These are phyloP conservation scores for Creontiades dilutus DNA, from an alignment of 2,888 invertebrate genomes.

Conservation along the genomic window DNA sequence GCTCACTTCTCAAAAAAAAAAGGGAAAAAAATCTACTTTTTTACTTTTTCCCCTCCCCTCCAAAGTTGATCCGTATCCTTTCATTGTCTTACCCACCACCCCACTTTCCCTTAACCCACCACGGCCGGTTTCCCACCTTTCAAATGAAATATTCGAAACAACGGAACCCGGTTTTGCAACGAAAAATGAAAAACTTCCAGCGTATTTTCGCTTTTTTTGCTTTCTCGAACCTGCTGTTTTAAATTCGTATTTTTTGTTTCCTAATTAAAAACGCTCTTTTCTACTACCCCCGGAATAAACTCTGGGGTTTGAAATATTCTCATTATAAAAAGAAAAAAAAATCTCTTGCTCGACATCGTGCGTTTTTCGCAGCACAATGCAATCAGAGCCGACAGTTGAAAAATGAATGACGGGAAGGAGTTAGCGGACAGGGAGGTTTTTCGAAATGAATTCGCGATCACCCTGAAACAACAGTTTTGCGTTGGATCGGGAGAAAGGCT, in stretches of 20 bases:
- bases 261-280: conserved; percentile 26
- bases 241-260: conserved; percentile 16
- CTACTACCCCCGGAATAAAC: background rate
- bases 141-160: conserved; percentile 60
- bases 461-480: background rate
- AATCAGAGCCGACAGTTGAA: conserved; percentile 1
- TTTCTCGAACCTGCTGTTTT: conserved; percentile 28
- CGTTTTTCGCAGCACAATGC: conserved; percentile 5
- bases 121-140: background rate
- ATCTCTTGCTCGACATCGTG: conserved; percentile 10
- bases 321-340: background rate
- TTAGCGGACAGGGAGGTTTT: background rate
- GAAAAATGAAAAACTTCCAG: background rate
- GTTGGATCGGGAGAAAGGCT: background rate
- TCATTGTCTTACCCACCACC: conserved; percentile 40
- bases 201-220: conserved; percentile 5
- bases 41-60: background rate
- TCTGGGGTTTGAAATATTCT: conserved; percentile 26
- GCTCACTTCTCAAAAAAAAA: conserved; percentile 26
- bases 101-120: background rate
- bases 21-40: conserved; percentile 54
- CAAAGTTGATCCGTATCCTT: conserved; percentile 54
- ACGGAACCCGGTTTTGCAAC: background rate
- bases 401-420: conserved; percentile 13
- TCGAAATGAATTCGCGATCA: background rate